Evolutionary conservation across 2,113 vertebrate species (phyloP).

Genomic region (Galeopterus variegatus): DNA sequence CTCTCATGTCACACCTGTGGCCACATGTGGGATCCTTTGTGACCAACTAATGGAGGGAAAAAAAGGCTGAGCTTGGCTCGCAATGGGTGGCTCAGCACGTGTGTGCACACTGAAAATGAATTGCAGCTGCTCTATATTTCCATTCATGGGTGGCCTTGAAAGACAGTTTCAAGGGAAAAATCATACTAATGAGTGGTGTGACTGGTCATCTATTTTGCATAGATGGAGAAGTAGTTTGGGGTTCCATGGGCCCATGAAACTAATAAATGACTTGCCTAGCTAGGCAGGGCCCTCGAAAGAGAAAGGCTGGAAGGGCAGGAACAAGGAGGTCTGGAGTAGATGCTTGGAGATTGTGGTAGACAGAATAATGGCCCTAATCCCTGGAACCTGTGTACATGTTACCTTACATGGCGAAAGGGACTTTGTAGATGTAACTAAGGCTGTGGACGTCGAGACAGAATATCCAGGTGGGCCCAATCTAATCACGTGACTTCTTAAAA

Average conservation of each 20-base stretch:
- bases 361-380: not conserved
- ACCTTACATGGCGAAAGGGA: not conserved
- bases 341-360: not conserved
- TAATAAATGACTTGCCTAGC: not conserved
- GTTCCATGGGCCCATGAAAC: not conserved
- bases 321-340: not conserved
- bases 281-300: not conserved
- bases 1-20: not conserved
- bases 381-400: not conserved
- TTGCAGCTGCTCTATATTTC: not conserved
- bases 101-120: not conserved
- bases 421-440: not conserved
- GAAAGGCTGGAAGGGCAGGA: not conserved
- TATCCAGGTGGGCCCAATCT: not conserved
- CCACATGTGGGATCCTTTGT: not conserved
- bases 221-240: not conserved
- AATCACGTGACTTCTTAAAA: not conserved
- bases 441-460: not conserved
- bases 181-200: not conserved
- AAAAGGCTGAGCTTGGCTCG: not conserved
- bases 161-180: not conserved
- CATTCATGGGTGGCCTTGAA: not conserved
- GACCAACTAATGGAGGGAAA: not conserved
- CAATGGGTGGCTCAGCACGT: too few relatives aligned
- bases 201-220: not conserved